These are phyloP conservation scores for Leptothorax acervorum DNA, from an alignment of 2,888 invertebrate genomes.

Conservation along the genomic window DNA sequence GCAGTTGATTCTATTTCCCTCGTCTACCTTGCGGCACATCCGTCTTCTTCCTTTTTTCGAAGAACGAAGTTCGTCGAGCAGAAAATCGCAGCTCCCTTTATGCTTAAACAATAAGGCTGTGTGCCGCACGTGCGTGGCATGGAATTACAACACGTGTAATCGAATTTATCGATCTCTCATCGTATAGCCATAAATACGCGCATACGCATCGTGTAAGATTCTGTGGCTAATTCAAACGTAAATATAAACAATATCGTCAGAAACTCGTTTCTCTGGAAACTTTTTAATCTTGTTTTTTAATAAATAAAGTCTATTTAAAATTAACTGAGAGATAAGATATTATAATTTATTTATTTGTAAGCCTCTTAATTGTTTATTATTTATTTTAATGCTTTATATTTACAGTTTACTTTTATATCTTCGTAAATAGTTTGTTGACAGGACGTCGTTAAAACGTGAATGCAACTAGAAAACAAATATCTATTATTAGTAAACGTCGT, in stretches of 20 bases:
- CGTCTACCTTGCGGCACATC: slow-evolving; percentile 49
- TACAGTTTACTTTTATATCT: background rate
- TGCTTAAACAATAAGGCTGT: slow-evolving; percentile 3
- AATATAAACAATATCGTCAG: background rate
- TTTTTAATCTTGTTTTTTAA: background rate
- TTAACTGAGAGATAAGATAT: background rate
- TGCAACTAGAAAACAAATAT: slow-evolving; percentile 8
- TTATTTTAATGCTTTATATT: background rate
- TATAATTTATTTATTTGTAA: background rate
- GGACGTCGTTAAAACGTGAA: background rate
- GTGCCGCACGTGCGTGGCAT: slow-evolving; percentile 35
- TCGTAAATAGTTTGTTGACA: slow-evolving; percentile 10
- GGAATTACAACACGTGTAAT: slow-evolving; percentile 43
- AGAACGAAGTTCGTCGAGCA: slow-evolving; percentile 56
- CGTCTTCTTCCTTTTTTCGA: slow-evolving; percentile 54
- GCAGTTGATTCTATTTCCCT: slow-evolving; percentile 53
- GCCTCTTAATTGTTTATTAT: background rate
- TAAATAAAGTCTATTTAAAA: background rate
- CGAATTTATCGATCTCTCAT: slow-evolving; percentile 20
- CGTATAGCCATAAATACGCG: slow-evolving; percentile 32
- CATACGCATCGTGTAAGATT: background rate
- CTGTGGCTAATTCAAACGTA: background rate
- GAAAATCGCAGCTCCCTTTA: slow-evolving; percentile 62
- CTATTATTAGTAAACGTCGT: slow-evolving; percentile 4
- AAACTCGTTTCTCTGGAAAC: background rate